Conservation (phyloP, 2,113 vertebrate species). For the Podiceps cristatus region DNA sequence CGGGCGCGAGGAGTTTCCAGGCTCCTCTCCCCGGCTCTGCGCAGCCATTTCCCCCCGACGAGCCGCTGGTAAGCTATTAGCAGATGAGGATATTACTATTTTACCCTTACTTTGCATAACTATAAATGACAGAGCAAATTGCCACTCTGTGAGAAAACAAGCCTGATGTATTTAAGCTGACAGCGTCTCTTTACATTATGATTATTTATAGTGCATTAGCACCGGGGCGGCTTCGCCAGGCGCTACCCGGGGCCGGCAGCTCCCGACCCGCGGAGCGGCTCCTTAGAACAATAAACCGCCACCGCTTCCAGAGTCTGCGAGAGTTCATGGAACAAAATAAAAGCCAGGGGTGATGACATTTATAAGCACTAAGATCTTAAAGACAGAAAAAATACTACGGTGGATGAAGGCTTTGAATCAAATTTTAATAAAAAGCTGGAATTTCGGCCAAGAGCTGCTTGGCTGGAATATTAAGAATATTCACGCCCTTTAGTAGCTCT, state of each 20-base stretch:
- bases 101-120: background rate
- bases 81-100: background rate
- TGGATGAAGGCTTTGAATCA: background rate
- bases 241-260: background rate
- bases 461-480: background rate
- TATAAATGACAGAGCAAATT: background rate
- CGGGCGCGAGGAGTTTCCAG: background rate
- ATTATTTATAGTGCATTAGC: background rate
- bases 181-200: background rate
- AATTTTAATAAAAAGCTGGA: background rate
- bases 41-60: fast-evolving
- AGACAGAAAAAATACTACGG: background rate
- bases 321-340: background rate
- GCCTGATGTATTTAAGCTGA: background rate
- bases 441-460: fast-evolving
- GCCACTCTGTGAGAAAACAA: background rate
- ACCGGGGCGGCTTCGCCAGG: background rate
- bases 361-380: background rate
- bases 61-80: background rate
- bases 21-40: background rate
- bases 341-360: background rate
- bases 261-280: background rate
- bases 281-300: background rate
- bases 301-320: background rate
- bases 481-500: background rate